Evolutionary conservation across 92 coral and sea anemone species (phyloP).

Genomic region (Galaxea fascicularis): DNA sequence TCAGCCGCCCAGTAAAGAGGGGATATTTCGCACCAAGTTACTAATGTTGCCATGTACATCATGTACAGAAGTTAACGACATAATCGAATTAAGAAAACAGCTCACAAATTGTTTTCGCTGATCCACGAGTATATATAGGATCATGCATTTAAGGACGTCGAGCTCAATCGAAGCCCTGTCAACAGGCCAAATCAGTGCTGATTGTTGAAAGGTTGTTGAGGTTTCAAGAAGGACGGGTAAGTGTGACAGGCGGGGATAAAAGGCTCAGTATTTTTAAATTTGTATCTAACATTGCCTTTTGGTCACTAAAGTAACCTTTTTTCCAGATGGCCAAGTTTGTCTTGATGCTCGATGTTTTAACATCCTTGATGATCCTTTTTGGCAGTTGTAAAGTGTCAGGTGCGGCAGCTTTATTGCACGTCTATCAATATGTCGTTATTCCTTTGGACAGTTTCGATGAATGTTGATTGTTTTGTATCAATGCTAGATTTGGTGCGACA

Average conservation of each 20-base stretch:
- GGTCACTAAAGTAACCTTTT: not conserved
- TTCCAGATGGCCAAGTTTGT: constrained; percentile 1
- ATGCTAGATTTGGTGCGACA: no score
- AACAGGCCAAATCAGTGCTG: not conserved
- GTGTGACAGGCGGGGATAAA: not conserved
- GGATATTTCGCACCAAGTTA: constrained; percentile 15
- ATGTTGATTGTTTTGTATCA: no score
- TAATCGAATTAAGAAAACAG: not conserved
- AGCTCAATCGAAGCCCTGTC: not conserved
- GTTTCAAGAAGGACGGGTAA: not conserved
- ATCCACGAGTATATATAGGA: not conserved
- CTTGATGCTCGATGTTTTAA: not conserved
- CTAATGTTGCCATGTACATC: not conserved
- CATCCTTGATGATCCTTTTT: not conserved
- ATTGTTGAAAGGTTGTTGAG: not conserved
- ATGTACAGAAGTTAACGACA: not conserved
- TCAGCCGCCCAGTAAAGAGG: not conserved
- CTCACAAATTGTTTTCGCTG: not conserved
- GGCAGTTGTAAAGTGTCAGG: constrained; percentile 20
- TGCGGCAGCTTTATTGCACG: not conserved
- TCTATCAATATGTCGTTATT: no score
- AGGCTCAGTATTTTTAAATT: not conserved
- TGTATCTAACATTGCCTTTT: no score
- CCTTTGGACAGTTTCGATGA: not conserved
- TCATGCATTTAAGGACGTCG: not conserved